phyloP scores from a whole-genome alignment of 2,888 invertebrate species.

The Spilarctia lutea region DNA sequence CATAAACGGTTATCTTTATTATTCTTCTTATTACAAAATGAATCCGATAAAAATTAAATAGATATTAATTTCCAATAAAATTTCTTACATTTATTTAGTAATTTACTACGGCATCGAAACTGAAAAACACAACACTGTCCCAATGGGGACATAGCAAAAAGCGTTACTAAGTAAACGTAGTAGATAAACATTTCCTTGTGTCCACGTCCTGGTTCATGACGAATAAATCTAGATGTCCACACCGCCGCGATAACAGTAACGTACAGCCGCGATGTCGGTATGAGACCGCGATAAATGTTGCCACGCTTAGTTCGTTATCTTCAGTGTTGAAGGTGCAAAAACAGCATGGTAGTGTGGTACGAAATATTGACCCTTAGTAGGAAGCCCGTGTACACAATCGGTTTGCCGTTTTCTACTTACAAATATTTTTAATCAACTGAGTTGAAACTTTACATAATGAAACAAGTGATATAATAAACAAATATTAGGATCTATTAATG shows the following conservation, averaged over 20 bases:
- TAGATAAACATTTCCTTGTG: constrained; percentile 79
- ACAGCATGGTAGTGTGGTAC: constrained; percentile 33
- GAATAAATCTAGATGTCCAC: constrained; percentile 79
- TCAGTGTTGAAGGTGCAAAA: constrained; percentile 49
- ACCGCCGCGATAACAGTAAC: constrained; percentile 65
- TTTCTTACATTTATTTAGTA: not conserved
- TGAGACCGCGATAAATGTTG: constrained; percentile 61
- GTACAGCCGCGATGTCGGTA: constrained; percentile 62
- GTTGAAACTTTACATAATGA: not conserved
- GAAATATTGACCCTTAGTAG: constrained; percentile 20
- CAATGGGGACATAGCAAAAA: constrained; percentile 55
- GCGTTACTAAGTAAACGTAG: constrained; percentile 57
- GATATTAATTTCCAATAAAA: not conserved
- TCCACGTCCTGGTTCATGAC: constrained; percentile 70
- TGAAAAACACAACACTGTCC: constrained; percentile 29
- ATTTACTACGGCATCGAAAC: constrained; percentile 14
- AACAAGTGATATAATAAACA: not conserved
- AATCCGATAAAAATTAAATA: not conserved
- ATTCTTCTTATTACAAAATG: not conserved
- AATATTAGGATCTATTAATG: not conserved
- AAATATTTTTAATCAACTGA: not conserved
- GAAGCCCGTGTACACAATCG: not conserved
- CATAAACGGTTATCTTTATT: not conserved
- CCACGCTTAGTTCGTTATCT: constrained; percentile 60
- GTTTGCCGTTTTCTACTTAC: not conserved